Conservation (phyloP, 2,888 invertebrate species). For the Kryphioiulus occultus region DNA sequence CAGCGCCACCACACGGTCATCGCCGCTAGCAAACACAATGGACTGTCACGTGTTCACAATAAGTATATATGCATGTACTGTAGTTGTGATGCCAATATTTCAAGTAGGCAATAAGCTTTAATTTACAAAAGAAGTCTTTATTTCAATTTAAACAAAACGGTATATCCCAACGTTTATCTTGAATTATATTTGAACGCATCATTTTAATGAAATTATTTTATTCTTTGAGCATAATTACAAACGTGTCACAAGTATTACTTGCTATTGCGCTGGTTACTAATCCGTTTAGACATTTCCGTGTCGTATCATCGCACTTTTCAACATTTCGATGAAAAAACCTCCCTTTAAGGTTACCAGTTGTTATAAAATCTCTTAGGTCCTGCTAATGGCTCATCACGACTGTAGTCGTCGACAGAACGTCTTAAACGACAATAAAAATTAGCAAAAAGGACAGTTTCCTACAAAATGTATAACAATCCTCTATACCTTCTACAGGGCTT, state of each 20-base stretch:
- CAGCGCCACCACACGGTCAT: background rate
- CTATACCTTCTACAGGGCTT: background rate
- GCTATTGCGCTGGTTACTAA: background rate
- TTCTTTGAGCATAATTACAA: background rate
- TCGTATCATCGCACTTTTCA: background rate
- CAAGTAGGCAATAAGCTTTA: too few species aligned
- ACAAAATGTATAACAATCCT: background rate
- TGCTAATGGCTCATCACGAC: background rate
- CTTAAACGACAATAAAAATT: background rate
- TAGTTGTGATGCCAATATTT: too few species aligned
- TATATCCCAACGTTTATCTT: too few species aligned
- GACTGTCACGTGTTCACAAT: background rate
- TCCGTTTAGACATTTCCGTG: background rate
- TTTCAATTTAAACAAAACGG: too few species aligned
- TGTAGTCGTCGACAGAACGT: background rate
- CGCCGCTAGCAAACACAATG: background rate
- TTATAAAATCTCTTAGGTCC: constrained; percentile 49
- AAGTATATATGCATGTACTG: background rate
- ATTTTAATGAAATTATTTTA: background rate
- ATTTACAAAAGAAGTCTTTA: background rate
- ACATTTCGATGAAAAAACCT: background rate
- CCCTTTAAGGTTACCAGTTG: background rate
- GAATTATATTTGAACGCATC: background rate
- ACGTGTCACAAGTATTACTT: background rate
- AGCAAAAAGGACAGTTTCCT: background rate